Evolutionary conservation across 2,888 invertebrate species (phyloP).

Genomic region (Drosophila infuscata): DNA sequence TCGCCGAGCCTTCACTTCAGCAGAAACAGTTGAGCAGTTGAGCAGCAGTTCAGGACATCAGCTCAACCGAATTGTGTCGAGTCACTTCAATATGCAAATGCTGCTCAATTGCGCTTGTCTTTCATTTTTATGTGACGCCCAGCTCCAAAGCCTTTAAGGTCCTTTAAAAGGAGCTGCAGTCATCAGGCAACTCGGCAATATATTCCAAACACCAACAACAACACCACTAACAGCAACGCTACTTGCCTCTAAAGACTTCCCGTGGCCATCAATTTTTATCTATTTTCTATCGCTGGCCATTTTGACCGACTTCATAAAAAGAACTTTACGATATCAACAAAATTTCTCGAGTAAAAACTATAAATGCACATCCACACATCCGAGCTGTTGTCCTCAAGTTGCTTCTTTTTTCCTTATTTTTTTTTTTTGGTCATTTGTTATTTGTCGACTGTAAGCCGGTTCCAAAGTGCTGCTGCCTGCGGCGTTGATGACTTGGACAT

Average conservation of each 20-base stretch:
- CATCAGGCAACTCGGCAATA: constrained; percentile 23
- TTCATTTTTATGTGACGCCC: constrained; percentile 59
- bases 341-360: constrained; percentile 48
- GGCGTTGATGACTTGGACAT: constrained; percentile 30
- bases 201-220: constrained; percentile 3
- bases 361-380: constrained; percentile 47
- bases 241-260: constrained; percentile 45
- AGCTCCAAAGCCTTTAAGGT: constrained; percentile 57
- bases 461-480: constrained; percentile 47
- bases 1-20: constrained; percentile 16
- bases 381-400: not conserved
- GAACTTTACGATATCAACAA: constrained; percentile 70
- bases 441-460: constrained; percentile 31
- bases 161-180: constrained; percentile 17
- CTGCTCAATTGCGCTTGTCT: constrained; percentile 76
- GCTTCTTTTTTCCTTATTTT: not conserved
- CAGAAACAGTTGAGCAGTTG: not conserved
- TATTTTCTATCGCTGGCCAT: constrained; percentile 76
- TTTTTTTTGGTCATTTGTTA: constrained; percentile 3
- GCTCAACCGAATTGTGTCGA: constrained; percentile 40
- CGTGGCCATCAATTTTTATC: constrained; percentile 67
- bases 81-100: constrained; percentile 77
- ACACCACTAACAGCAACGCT: not conserved
- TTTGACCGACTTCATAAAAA: constrained; percentile 75
- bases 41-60: constrained; percentile 8